Percentiles rank a stretch among this genome's conserved stretches.
Conservation (phyloP, 2,113 vertebrate genomes). For the Mystacornis crossleyi region DNA sequence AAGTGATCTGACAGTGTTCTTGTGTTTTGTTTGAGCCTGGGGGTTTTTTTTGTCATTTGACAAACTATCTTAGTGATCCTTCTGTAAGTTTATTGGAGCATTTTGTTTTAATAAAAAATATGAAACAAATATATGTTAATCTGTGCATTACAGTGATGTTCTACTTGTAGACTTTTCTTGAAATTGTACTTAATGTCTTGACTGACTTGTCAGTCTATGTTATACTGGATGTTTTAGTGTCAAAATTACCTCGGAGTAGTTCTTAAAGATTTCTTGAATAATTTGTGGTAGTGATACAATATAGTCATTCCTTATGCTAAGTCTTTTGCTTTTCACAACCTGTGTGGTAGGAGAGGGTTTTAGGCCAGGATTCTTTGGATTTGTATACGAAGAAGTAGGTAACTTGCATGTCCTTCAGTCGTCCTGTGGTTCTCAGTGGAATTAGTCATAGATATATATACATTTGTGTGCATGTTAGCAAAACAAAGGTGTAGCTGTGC, state of each 20-base stretch:
- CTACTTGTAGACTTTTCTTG: not conserved
- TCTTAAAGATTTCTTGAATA: not conserved
- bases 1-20: not conserved
- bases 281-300: not conserved
- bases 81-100: not conserved
- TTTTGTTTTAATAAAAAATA: not conserved
- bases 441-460: not conserved
- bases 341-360: not conserved
- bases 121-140: not conserved
- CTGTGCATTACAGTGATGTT: not conserved
- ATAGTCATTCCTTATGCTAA: not conserved
- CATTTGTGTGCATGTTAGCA: not conserved
- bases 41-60: not conserved
- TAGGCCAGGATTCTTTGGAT: not conserved
- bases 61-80: not conserved
- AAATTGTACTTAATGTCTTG: not conserved
- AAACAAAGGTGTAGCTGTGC: not conserved
- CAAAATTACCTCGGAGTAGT: not conserved
- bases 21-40: not conserved
- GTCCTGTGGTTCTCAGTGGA: not conserved
- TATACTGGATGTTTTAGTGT: not conserved
- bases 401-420: not conserved
- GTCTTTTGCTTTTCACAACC: not conserved
- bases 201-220: not conserved
- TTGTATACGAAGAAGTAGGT: not conserved